phyloP scores from a whole-genome alignment of 2,888 invertebrate species.

The Cheilosia scutellata region DNA sequence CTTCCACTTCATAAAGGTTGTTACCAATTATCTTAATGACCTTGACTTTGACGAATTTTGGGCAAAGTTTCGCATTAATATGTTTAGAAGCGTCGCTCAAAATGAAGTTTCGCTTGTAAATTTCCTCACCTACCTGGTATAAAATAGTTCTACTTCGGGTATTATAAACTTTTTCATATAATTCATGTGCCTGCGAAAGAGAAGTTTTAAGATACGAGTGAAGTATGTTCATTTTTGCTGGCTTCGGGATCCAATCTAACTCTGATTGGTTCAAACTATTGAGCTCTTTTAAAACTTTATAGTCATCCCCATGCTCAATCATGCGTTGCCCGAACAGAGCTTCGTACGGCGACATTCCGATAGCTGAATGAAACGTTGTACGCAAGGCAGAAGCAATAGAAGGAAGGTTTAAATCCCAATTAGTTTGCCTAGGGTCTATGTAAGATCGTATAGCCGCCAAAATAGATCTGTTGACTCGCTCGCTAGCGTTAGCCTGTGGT shows the following conservation, averaged over 20 bases:
- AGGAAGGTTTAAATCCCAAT: not conserved
- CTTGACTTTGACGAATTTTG: not conserved
- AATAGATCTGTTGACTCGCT: not conserved
- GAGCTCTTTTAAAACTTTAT: too few relatives aligned
- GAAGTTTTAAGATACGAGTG: not conserved
- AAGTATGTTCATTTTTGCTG: not conserved
- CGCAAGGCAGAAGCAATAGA: too few relatives aligned
- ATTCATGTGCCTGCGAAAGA: not conserved
- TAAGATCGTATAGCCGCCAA: too few relatives aligned
- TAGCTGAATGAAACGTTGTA: too few relatives aligned
- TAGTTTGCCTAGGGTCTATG: not conserved
- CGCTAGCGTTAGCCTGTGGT: constrained; percentile 15
- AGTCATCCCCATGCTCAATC: too few relatives aligned
- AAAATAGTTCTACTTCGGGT: too few relatives aligned
- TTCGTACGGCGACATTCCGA: too few relatives aligned
- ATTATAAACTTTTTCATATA: not conserved
- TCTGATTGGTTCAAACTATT: too few relatives aligned
- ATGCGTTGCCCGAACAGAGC: too few relatives aligned
- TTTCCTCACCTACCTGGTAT: not conserved
- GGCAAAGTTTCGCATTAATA: not conserved
- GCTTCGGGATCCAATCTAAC: too few relatives aligned
- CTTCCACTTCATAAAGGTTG: not conserved
- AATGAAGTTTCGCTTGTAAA: constrained; percentile 3
- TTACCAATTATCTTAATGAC: not conserved
- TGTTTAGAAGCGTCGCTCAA: constrained; percentile 9